phyloP scores from a whole-genome alignment of 2,888 invertebrate species.

The Holacanthella duospinosa region DNA sequence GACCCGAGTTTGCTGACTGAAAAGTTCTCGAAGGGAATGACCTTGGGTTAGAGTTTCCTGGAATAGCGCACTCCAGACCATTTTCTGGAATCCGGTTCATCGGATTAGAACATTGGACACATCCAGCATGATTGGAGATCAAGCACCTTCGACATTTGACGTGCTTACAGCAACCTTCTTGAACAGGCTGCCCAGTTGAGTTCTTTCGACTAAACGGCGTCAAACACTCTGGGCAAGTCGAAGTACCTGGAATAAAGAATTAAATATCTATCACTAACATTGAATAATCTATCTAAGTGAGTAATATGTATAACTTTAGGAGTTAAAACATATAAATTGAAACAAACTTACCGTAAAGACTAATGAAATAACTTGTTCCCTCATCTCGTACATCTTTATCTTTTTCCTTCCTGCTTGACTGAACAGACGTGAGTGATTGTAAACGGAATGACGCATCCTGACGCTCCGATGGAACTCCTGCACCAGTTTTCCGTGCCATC shows the following conservation, averaged over 20 bases:
- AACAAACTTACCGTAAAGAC: background rate
- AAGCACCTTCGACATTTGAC: conserved; percentile 32
- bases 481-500: background rate
- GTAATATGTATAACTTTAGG: no score
- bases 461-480: background rate
- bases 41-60: background rate
- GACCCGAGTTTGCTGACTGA: background rate
- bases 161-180: conserved; percentile 31
- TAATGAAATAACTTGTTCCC: background rate
- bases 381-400: no score
- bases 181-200: conserved; percentile 23
- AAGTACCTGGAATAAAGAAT: conserved; percentile 12
- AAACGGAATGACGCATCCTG: no score
- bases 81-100: background rate
- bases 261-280: no score
- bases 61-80: background rate
- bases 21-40: no score
- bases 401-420: background rate
- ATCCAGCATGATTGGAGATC: conserved; percentile 29
- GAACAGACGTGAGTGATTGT: no score
- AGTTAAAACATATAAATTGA: background rate
- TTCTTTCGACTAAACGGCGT: conserved; percentile 15
- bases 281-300: no score
- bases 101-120: conserved; percentile 23
- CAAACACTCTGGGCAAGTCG: conserved; percentile 29